These are phyloP conservation scores for Bellardia pandia DNA, from an alignment of 2,888 invertebrate genomes.

Conservation along the genomic window DNA sequence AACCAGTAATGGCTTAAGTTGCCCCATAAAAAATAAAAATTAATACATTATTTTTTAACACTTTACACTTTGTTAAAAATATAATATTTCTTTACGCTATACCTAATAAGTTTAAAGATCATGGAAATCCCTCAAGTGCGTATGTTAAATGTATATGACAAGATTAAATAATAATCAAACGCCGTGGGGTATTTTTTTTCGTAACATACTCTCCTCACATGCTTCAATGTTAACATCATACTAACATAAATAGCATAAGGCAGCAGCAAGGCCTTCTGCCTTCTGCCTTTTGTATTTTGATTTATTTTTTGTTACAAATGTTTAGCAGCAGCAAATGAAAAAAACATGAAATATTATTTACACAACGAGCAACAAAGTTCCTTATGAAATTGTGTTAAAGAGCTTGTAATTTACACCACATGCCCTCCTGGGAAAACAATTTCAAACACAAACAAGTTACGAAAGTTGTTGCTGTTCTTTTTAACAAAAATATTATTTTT, in stretches of 20 bases:
- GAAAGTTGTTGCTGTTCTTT: background rate
- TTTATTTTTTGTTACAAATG: background rate
- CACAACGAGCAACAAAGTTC: background rate
- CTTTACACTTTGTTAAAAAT: too few species aligned
- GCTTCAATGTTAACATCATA: background rate
- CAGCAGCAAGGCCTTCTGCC: background rate
- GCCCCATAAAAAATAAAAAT: background rate
- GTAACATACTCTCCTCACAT: background rate
- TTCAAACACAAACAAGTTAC: background rate
- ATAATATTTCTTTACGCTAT: background rate
- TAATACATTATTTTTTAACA: too few species aligned
- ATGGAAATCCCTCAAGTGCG: background rate
- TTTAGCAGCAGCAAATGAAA: background rate
- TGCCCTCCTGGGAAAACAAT: background rate
- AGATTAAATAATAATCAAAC: conserved; percentile 21
- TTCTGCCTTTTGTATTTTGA: background rate
- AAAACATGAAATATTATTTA: background rate
- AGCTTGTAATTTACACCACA: conserved; percentile 2
- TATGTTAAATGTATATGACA: background rate
- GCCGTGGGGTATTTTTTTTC: background rate
- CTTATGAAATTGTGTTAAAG: background rate
- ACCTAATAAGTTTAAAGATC: background rate
- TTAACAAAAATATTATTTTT: background rate
- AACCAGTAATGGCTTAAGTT: background rate
- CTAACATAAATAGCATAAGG: background rate